phyloP scores from a whole-genome alignment of 2,888 invertebrate species.

The Cerceris rybyensis region DNA sequence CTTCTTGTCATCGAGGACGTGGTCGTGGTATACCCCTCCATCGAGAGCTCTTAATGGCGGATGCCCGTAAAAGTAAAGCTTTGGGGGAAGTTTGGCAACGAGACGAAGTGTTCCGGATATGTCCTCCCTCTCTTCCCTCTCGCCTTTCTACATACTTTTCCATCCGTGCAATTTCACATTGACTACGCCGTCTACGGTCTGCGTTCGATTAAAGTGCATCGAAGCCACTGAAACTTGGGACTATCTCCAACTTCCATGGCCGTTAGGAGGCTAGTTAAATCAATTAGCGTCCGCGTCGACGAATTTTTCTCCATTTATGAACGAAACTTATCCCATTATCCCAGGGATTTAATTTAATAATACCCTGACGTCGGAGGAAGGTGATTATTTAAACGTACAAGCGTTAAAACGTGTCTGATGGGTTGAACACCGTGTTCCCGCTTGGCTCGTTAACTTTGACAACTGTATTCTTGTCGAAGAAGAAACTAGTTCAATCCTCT shows the following conservation, averaged over 20 bases:
- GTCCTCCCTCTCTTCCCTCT: not conserved
- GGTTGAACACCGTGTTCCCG: not conserved
- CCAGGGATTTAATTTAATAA: not conserved
- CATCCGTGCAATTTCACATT: not conserved
- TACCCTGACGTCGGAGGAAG: not conserved
- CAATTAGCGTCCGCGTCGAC: not conserved
- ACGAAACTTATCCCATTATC: not conserved
- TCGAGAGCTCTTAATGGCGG: constrained; percentile 45
- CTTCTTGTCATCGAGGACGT: constrained; percentile 35
- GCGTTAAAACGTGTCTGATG: not conserved
- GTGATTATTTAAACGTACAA: not conserved
- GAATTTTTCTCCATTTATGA: no score
- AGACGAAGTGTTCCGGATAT: constrained; percentile 14
- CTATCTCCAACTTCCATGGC: not conserved
- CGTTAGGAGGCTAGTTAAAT: not conserved
- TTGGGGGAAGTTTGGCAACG: constrained; percentile 41
- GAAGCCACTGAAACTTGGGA: not conserved
- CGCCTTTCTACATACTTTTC: constrained; percentile 7
- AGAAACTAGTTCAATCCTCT: constrained; percentile 17
- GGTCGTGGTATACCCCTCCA: constrained; percentile 11
- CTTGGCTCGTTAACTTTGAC: constrained; percentile 14
- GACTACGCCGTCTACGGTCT: constrained; percentile 7
- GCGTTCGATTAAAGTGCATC: constrained; percentile 31
- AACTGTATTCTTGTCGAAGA: constrained; percentile 18
- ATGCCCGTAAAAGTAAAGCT: constrained; percentile 33